Conservation (phyloP, 2,797 vertebrate genomes). For the Amblyopsis hoosieri region DNA sequence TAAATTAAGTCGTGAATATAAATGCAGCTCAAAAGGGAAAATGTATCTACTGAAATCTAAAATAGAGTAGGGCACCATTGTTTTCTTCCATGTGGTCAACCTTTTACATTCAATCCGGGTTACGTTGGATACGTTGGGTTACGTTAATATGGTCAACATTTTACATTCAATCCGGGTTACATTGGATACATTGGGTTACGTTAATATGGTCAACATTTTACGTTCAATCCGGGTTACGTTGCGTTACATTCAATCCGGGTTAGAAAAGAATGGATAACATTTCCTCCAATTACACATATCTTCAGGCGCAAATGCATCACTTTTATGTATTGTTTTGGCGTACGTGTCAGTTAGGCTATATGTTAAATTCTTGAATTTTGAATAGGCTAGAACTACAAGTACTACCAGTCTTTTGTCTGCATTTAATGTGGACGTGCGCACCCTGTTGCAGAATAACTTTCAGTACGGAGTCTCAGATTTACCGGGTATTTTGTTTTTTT, state of each 20-base stretch:
- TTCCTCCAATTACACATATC: constrained; percentile 53
- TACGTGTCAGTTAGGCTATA: too few relatives aligned
- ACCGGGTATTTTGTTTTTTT: constrained; percentile 80
- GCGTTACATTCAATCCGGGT: rapidly evolving
- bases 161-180: too few relatives aligned
- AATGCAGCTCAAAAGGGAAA: not conserved
- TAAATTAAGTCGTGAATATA: not conserved
- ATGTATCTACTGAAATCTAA: not conserved
- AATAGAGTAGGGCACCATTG: not conserved
- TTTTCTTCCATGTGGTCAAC: not conserved
- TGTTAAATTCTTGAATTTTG: too few relatives aligned
- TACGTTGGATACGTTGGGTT: too few relatives aligned
- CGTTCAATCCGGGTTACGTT: too few relatives aligned
- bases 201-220: too few relatives aligned
- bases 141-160: too few relatives aligned
- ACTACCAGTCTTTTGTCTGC: not conserved
- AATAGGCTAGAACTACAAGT: too few relatives aligned
- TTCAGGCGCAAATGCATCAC: not conserved
- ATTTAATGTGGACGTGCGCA: not conserved
- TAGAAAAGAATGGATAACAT: constrained; percentile 10
- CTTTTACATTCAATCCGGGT: rapidly evolving
- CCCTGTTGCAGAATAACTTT: constrained; percentile 69
- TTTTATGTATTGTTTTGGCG: too few relatives aligned
- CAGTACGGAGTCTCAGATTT: constrained; percentile 83
- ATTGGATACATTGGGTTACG: too few relatives aligned